Evolutionary conservation across 2,888 invertebrate species (phyloP), one percentile per base, ranked within the genome.

Genomic region (Tetragonisca angustula): DNA sequence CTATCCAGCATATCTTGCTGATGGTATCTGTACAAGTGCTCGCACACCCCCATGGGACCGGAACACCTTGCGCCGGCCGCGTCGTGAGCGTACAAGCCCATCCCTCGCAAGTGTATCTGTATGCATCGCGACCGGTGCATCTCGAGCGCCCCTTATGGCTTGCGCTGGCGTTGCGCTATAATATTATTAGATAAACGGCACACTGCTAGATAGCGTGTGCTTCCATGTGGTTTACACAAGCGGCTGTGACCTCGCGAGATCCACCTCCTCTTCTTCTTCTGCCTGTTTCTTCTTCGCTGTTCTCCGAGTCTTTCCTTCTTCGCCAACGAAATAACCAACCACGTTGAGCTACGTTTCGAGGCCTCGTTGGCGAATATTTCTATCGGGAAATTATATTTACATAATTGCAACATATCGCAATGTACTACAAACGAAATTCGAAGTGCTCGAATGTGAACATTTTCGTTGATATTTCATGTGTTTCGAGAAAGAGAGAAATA

Each of bases 151-250:
- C 88, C 87, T 89, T 89, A 86, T 89, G 90, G 88, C 85, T 88
- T 86, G 79, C 84, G 83, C 87, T 89, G 85, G 87, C 89, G 88
- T 91, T 90, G 90, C 91, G 90, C 91, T 91, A 90, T 91, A 91
- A 93, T 92, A 91, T 92, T 92, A 92, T 92, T 92, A 90, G 91
- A 93, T 92, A 92, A 93, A 92, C 91, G 91, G 91, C 90, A 79
- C 88, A 87, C 89, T 87, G 87, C 87, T 84, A 88, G 91, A 91
- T 92, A 91, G 91, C 87, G 87, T 87, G 88, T 86, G 89, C 89
- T 90, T 89, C 90, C 90, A 90, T 87, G 88, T 87, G 91, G 92
- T 91, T 92, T 92, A 92, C 92, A 92, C 91, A 92, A 92, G 92
- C 89, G 90, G 79, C 85, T 90, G 86, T 91, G 92, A 92, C 91